Conservation (phyloP, 2,888 invertebrate species). For the Thera obeliscata region DNA sequence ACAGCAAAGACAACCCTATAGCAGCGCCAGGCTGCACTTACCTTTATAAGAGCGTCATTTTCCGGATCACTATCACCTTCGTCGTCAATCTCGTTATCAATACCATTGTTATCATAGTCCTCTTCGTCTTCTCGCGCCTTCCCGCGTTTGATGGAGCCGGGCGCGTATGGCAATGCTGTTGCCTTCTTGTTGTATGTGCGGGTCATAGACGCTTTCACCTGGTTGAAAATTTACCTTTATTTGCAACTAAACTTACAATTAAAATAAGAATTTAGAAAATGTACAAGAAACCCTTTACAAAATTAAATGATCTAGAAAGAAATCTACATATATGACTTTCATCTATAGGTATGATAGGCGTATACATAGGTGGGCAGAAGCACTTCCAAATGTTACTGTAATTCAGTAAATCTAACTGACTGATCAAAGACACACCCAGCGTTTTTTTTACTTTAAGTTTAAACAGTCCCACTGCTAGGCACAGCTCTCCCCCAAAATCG, state of each 20-base stretch:
- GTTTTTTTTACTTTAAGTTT: too few relatives aligned
- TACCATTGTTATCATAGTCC: constrained; percentile 56
- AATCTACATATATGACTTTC: background rate
- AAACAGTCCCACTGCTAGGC: too few relatives aligned
- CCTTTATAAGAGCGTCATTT: constrained; percentile 92
- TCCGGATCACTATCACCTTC: constrained; percentile 86
- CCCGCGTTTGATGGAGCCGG: constrained; percentile 85
- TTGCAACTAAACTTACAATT: too few relatives aligned
- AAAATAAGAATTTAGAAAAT: too few relatives aligned
- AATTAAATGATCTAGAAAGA: too few relatives aligned
- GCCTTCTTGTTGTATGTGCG: constrained; percentile 95
- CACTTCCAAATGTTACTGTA: too few relatives aligned
- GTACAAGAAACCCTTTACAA: too few relatives aligned
- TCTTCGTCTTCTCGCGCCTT: constrained; percentile 70
- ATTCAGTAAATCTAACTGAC: too few relatives aligned
- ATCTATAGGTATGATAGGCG: background rate
- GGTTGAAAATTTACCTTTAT: background rate
- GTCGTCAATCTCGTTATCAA: constrained; percentile 72
- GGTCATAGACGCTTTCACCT: constrained; percentile 97
- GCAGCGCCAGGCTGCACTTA: constrained; percentile 50
- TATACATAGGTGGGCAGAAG: too few relatives aligned
- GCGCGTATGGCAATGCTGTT: constrained; percentile 91
- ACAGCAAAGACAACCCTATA: too few relatives aligned
- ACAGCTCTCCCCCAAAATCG: too few relatives aligned
- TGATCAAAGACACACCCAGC: too few relatives aligned